phyloP scores from a whole-genome alignment of 2,113 vertebrate genomes.

The Bufo bufo region DNA sequence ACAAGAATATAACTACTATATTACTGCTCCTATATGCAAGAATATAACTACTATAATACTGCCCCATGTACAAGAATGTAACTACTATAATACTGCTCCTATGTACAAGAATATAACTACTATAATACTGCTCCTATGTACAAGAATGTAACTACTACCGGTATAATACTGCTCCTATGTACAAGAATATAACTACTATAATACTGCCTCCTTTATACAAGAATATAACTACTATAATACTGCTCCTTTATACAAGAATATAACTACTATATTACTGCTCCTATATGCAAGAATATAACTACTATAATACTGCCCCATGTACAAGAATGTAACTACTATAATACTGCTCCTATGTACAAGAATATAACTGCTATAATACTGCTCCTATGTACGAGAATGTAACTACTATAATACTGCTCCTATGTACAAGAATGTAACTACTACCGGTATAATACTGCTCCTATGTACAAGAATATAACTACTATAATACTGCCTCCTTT shows the following conservation, averaged over 20 bases:
- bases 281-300: conserved; percentile 15
- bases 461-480: no score
- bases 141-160: background rate
- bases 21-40: no score
- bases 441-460: background rate
- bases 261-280: background rate
- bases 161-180: background rate
- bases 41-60: background rate
- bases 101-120: no score
- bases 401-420: background rate
- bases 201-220: background rate
- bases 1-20: conserved; percentile 2
- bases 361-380: conserved; percentile 14
- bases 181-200: conserved; percentile 12
- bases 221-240: background rate
- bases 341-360: conserved; percentile 20
- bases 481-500: background rate
- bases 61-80: background rate
- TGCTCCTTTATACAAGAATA: no score
- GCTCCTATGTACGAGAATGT: background rate
- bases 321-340: conserved; percentile 6
- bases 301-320: background rate
- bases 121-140: background rate
- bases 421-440: no score
- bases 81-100: no score